Evolutionary conservation across 2,113 vertebrate genomes (phyloP), one percentile per base, ranked within the genome.

Genomic region (Willisornis vidua): DNA sequence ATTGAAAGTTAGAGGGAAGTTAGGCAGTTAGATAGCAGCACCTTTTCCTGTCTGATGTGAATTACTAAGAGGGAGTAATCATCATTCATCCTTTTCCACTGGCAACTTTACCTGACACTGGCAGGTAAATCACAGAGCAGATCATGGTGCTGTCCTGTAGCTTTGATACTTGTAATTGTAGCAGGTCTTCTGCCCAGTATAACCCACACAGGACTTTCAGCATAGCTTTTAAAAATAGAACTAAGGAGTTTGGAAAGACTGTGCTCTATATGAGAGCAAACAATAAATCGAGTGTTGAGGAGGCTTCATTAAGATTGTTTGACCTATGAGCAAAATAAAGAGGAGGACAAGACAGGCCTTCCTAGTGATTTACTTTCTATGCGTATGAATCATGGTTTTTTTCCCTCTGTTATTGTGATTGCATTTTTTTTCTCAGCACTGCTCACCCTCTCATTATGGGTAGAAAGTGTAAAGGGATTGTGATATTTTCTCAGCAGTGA

Each of bases 221-320:
- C 15, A 39, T 17, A 54, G 58, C 51, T 94, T 90, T 94, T 85
- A 77, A 93, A 94, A 70, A 48, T 39, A 54, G 61, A 63, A 67
- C 58, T 52, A 75, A 95, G 88, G 90, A 86, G 48, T 88, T 94
- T 74, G 75, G 86, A 94, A 77, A 88, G 51, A 81, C 57, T 3
- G 2, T 85, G 25, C 22, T 81, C 0, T 57, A 2, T 84, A 19
- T 65, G 81, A 92, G n/a, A 81, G 41, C 61, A 87, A 78, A 87
- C 49, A 92, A 71, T 57, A 72, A 88, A 87, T 37, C 4, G 1
- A 55, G 52, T 83, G 45, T 82, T 83, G 85, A 94, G 86, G 88
- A 94, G 70, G 45, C 88, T 95, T 91, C 92, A 77, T 95, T 95
- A 94, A 90, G 94, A 87, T 95, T 91, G 61, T 86, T 62, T 86